Conservation (phyloP, 2,113 vertebrate genomes). For the Alouatta palliata region DNA sequence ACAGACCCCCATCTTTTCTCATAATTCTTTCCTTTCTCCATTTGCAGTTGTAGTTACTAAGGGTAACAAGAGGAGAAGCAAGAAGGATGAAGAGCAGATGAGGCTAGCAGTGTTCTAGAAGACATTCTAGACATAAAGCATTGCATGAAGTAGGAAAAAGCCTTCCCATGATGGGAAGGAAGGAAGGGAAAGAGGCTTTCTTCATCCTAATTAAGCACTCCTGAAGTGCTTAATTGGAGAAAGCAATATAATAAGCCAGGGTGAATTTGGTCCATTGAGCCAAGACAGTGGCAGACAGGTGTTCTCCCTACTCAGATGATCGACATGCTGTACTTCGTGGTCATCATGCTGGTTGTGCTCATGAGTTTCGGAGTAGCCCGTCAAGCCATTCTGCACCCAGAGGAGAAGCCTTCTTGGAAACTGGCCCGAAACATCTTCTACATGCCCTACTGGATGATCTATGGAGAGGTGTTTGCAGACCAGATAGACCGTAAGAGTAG, state of each 20-base stretch:
- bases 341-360: slow-evolving; percentile 98
- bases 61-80: background rate
- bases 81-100: background rate
- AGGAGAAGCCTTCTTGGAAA: slow-evolving; percentile 98
- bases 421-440: slow-evolving; percentile 99
- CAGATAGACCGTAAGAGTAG: slow-evolving; percentile 99
- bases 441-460: slow-evolving; percentile 99
- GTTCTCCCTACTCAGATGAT: slow-evolving; percentile 90
- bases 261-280: too few relatives aligned
- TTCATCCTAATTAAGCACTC: background rate
- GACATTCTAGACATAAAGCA: background rate
- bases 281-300: background rate
- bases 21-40: background rate
- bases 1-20: background rate
- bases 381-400: slow-evolving; percentile 97
- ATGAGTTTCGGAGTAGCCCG: slow-evolving; percentile 99
- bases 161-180: background rate
- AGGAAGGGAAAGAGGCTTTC: background rate
- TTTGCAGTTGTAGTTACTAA: background rate
- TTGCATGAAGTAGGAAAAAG: background rate
- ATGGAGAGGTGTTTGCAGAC: slow-evolving; percentile 99
- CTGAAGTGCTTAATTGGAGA: background rate
- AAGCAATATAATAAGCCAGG: background rate
- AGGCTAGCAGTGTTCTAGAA: background rate
- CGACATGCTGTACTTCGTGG: slow-evolving; percentile 99